These are phyloP conservation scores for Bergia puertoricense DNA, from an alignment of 92 coral and sea anemone species.

Conservation along the genomic window DNA sequence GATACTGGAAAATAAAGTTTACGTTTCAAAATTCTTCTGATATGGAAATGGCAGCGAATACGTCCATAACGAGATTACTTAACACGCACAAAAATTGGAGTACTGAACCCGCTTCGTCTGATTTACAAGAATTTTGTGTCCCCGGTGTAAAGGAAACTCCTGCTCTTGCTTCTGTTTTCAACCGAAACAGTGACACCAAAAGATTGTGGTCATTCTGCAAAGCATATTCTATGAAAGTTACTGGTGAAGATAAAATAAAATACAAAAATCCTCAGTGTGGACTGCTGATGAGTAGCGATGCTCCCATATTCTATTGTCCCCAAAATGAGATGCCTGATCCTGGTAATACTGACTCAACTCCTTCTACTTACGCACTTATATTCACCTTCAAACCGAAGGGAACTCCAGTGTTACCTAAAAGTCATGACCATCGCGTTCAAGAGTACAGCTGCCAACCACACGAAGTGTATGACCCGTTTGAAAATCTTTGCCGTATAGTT, in stretches of 20 bases:
- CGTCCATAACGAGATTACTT: neutral
- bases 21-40: neutral
- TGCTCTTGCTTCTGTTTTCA: neutral
- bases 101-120: neutral
- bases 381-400: neutral
- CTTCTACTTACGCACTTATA: neutral
- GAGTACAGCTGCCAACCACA: neutral
- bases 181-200: neutral
- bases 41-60: neutral
- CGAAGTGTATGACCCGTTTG: conserved; percentile 6
- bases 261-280: conserved; percentile 1
- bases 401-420: neutral
- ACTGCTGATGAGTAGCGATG: neutral
- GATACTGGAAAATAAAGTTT: conserved; percentile 10
- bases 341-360: neutral
- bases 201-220: conserved; percentile 1
- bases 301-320: neutral
- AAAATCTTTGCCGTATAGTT: neutral
- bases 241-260: neutral
- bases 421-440: neutral
- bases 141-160: neutral
- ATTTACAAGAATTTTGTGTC: neutral
- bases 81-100: neutral
- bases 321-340: neutral
- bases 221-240: neutral